phyloP scores from a whole-genome alignment of 2,113 vertebrate species.

The Eonycteris spelaea region DNA sequence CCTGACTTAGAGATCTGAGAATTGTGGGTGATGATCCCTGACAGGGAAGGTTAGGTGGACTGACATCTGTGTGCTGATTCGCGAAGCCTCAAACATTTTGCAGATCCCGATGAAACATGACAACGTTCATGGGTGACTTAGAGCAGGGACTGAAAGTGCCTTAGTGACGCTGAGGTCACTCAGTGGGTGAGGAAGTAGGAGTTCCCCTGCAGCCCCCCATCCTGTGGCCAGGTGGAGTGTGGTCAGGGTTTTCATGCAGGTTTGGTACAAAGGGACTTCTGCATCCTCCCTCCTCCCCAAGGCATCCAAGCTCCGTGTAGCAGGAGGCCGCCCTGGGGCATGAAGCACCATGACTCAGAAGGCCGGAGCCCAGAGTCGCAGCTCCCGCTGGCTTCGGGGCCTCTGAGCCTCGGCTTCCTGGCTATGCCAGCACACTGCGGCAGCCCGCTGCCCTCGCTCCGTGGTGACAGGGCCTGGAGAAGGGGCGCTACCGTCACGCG shows the following conservation, averaged over 20 bases:
- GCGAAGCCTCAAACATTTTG: background rate
- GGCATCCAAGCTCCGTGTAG: background rate
- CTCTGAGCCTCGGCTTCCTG: background rate
- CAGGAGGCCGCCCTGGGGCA: background rate
- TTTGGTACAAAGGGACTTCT: background rate
- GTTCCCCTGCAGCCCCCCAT: too few relatives aligned
- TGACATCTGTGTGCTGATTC: background rate
- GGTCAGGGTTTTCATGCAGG: background rate
- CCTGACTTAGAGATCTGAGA: background rate
- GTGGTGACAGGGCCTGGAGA: too few relatives aligned
- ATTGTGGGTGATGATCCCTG: background rate
- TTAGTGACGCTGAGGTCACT: background rate
- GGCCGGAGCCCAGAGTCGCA: too few relatives aligned
- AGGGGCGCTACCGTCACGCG: background rate
- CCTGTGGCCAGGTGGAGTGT: background rate
- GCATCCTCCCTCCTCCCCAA: background rate
- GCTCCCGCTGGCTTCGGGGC: background rate
- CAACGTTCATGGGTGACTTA: background rate
- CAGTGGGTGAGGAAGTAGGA: background rate
- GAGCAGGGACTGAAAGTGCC: background rate
- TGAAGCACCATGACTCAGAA: background rate
- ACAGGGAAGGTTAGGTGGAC: background rate
- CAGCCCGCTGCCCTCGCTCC: too few relatives aligned
- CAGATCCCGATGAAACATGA: background rate
- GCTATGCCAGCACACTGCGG: too few relatives aligned